Evolutionary conservation across 2,888 invertebrate species (phyloP), one percentile per base, ranked within the genome.

Genomic region (Drosophila fungiperda): DNA sequence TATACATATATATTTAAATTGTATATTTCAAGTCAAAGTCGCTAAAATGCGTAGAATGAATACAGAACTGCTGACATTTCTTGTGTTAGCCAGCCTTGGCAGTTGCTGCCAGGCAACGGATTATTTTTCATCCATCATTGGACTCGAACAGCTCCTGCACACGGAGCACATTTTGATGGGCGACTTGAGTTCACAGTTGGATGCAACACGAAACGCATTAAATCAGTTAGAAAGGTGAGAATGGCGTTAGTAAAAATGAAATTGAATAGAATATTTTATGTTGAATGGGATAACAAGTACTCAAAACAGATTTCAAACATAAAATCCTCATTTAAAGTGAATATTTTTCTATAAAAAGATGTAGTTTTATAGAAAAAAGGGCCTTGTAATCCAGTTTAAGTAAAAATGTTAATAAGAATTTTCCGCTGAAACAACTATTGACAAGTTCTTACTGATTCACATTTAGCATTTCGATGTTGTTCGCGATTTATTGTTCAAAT

Each of bases 81-180:
- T 71, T 9, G 26, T 86, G 15, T 48, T 84, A 49, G 67, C 59
- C 66, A 68, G 68, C 33, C 33, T 73, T 7, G 15, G 52, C 17
- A 32, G 9, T 11, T 8, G 48, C 17, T 65, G 86, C 11, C 65
- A 53, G 29, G 79, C 87, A 8, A 66, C 87, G 63, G 79, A 93
- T 91, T 83, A 85, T 42, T 92, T 90, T 59, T 91, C 92, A 17
- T 91, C 92, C 35, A 78, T 92, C 20, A 87, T 84, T 15, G 92
- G 91, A 17, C 63, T 92, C 53, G 92, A 92, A 61, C 79, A 79
- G 36, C 62, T 92, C 23, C 55, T 92, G 35, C 82, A 86, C 29
- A 92, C 92, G 20, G 92, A 92, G 73, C 76, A 88, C 57, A 78
- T 82, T 40, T 65, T 92, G 49, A 58, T 89, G 64, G 35, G 38